Evolutionary conservation across 2,888 invertebrate genomes (phyloP).

Genomic region (Hyalella azteca): DNA sequence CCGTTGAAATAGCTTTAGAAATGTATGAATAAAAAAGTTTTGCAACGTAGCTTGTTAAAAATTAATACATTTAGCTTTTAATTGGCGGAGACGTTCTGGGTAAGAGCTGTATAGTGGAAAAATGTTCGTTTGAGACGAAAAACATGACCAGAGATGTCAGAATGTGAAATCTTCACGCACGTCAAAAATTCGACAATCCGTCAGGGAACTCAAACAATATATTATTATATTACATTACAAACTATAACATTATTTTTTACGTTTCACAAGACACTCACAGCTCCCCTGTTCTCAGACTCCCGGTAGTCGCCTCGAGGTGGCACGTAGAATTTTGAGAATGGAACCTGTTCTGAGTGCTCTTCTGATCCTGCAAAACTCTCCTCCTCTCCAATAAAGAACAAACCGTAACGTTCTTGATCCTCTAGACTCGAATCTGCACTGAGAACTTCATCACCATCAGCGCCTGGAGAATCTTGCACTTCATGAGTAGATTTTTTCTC

Average conservation of each 20-base stretch:
- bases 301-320: conserved; percentile 1
- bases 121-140: no score
- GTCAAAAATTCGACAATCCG: no score
- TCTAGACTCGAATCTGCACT: background rate
- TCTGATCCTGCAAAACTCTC: conserved; percentile 29
- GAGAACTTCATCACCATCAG: background rate
- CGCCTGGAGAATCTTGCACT: background rate
- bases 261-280: background rate
- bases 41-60: no score
- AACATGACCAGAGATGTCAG: no score
- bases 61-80: no score
- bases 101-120: no score
- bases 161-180: no score
- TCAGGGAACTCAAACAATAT: no score
- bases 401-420: conserved; percentile 29
- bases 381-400: conserved; percentile 18
- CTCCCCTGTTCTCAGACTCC: conserved; percentile 10
- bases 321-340: background rate
- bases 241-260: background rate
- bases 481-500: background rate
- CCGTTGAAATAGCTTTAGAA: no score
- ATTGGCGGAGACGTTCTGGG: no score
- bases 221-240: no score
- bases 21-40: no score
- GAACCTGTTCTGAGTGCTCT: conserved; percentile 23